Percentiles rank a stretch among this genome's conserved stretches.
phyloP scores from a whole-genome alignment of 2,888 invertebrate species.

The Polymixis flavicincta region DNA sequence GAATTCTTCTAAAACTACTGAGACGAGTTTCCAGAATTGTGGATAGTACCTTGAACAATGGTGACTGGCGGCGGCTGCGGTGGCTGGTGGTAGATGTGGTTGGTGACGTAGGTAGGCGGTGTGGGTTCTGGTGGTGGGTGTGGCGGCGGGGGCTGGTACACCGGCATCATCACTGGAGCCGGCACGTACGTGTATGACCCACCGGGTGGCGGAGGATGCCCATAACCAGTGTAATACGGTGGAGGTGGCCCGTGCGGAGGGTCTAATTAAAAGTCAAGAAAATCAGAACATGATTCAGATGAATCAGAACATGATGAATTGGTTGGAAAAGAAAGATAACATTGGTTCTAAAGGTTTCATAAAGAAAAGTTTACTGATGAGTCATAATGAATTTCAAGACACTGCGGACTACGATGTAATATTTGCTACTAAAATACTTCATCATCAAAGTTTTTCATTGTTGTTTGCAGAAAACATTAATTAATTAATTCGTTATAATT shows the following conservation, averaged over 20 bases:
- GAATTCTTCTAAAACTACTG: neutral
- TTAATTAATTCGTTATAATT: neutral
- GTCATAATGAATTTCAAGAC: neutral
- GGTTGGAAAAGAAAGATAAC: neutral
- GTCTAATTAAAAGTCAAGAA: conserved; percentile 67
- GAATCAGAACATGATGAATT: neutral
- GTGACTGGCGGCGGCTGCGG: conserved; percentile 65
- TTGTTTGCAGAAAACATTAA: neutral
- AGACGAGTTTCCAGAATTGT: neutral
- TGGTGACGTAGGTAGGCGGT: conserved; percentile 79
- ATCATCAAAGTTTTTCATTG: neutral
- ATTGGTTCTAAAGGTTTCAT: neutral
- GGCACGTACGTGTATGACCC: conserved; percentile 77
- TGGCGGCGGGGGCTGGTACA: conserved; percentile 77
- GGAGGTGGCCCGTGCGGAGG: conserved; percentile 73
- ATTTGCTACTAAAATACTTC: neutral
- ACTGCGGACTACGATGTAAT: too few species aligned
- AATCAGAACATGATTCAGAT: too few species aligned
- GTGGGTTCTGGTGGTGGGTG: conserved; percentile 68
- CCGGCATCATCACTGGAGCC: conserved; percentile 82
- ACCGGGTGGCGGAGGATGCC: conserved; percentile 67
- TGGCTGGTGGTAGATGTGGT: conserved; percentile 78
- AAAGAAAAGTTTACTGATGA: neutral
- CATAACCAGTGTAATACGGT: conserved; percentile 49
- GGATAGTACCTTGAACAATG: conserved; percentile 62